Percentiles rank a stretch among this genome's conserved stretches.
Evolutionary conservation across 2,888 invertebrate genomes (phyloP).

Genomic region (Labia minor): DNA sequence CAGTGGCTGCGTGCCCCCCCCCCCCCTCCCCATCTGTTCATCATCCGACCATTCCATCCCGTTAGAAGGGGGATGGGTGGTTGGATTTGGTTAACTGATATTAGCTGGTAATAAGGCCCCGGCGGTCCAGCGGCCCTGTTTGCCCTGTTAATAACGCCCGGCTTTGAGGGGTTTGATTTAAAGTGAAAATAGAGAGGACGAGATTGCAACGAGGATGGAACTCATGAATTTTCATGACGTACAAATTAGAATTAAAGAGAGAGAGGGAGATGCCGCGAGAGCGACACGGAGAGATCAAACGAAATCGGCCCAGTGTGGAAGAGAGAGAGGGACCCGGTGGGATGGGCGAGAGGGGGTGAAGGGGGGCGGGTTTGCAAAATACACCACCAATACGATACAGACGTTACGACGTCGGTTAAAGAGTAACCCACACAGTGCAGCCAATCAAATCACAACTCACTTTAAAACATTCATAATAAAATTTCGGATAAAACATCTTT

Average conservation of each 20-base stretch:
- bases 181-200: constrained; percentile 13
- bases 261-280: not conserved
- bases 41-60: no score
- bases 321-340: no score
- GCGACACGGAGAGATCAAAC: constrained; percentile 14
- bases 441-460: no score
- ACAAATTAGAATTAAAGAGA: constrained; percentile 22
- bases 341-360: no score
- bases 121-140: constrained; percentile 6
- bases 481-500: no score
- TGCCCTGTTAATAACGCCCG: constrained; percentile 13
- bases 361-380: not conserved
- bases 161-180: constrained; percentile 13
- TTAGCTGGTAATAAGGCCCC: constrained; percentile 13
- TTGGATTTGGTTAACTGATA: not conserved
- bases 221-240: constrained; percentile 24
- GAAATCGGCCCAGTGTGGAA: not conserved
- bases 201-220: constrained; percentile 7
- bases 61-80: not conserved
- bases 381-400: not conserved
- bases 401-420: no score
- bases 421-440: no score
- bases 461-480: no score
- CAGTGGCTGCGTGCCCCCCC: no score
- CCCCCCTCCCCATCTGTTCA: no score